Base-by-base conservation (phyloP, 2,113 vertebrate species). In the Callipepla californica region DNA sequence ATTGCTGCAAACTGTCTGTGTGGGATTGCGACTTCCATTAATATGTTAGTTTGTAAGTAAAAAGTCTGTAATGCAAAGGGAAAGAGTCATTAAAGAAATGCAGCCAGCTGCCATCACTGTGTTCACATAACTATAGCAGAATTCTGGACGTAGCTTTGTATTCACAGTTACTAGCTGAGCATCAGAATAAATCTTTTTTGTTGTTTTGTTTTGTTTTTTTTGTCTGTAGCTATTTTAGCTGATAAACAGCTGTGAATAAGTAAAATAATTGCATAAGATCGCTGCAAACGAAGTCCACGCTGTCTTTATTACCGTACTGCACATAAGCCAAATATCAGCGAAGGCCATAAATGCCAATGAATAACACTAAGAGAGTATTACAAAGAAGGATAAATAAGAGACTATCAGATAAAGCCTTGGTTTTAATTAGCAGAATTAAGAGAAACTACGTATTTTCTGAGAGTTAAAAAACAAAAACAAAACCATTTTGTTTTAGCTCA, bases 361-460 rank as follows among this genome's bases (percentile, higher is more conserved):
- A 3, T 72, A 66, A 67, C 38, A 59, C 26, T 14, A 65, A 66
- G 38, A 80, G 61, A 63, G 30, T 47, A 63, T 62, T 58, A 9
- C 62, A 61, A 15, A 55, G n/a, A 73, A 8, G 12, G 20, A 5
- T 58, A 62, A 62, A 65, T 80, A 26, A 36, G 66, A 91, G 26
- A 51, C 28, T 69, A 11, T 25, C 7, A 17, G 44, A 70, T 77
- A 48, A 84, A 92, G 34, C 36, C 66, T 65, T 72, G 23, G 4
- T 69, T 89, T 80, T 92, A 47, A 47, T 59, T 47, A 84, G 51
- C 85, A 87, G 93, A 68, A 85, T 15, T 79, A n/a, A 61, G 58
- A 42, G 13, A 40, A 82, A 47, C 44, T 90, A 85, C 79, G 38
- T 51, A 20, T 4, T 70, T 17, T 28, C 45, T 61, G 21, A 48